These are phyloP conservation scores for Graptemys geographica DNA, from an alignment of 2,797 vertebrate species.

Conservation along the genomic window DNA sequence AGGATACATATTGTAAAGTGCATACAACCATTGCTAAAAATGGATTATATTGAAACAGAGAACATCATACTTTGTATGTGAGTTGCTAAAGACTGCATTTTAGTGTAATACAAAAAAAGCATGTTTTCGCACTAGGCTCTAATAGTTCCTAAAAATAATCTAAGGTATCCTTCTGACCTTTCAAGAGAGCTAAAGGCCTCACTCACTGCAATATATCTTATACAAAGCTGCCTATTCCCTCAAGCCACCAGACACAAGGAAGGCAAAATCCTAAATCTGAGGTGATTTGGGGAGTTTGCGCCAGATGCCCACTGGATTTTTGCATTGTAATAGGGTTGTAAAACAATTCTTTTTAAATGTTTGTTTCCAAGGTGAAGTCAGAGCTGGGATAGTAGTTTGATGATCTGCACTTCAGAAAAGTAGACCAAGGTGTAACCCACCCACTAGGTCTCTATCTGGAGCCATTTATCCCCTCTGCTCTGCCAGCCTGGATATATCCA, in stretches of 20 bases:
- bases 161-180: neutral
- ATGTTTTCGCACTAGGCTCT: neutral
- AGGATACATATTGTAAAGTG: constrained; percentile 49
- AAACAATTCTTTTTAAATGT: neutral
- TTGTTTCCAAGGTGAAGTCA: neutral
- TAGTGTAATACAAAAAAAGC: constrained; percentile 26
- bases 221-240: neutral
- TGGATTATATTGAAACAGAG: constrained; percentile 67
- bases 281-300: neutral
- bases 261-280: constrained; percentile 10
- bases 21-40: constrained; percentile 64
- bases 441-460: accelerated
- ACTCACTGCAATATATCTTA: neutral
- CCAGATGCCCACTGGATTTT: neutral
- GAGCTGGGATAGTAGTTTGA: neutral
- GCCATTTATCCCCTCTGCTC: neutral
- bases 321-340: neutral
- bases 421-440: neutral
- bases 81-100: constrained; percentile 34
- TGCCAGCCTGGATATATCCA: neutral
- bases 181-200: neutral
- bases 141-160: constrained; percentile 20
- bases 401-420: neutral
- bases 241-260: neutral
- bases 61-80: constrained; percentile 36